Evolutionary conservation across 1,140 invertebrate species (phyloP).

Genomic region (Papilio aristodemus): DNA sequence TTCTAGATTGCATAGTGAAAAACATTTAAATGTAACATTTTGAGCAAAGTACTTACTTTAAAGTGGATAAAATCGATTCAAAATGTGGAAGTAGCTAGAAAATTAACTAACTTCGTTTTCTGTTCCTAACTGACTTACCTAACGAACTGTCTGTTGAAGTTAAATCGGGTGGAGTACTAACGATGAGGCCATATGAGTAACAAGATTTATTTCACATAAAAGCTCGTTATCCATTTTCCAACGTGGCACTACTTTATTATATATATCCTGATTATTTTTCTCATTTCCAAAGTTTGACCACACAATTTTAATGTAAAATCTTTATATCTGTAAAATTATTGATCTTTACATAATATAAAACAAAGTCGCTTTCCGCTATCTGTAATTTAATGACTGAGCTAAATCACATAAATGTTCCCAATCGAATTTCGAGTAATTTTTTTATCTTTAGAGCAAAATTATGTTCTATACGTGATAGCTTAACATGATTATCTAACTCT

Average conservation of each 20-base stretch:
- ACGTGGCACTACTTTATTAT: neutral
- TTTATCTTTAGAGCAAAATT: neutral
- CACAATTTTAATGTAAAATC: neutral
- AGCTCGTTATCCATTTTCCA: neutral
- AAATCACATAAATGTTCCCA: too few relatives aligned
- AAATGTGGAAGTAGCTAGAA: conserved; percentile 7
- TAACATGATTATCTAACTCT: neutral
- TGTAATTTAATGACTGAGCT: too few relatives aligned
- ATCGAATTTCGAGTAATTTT: too few relatives aligned
- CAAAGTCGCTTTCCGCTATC: too few relatives aligned
- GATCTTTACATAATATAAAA: too few relatives aligned
- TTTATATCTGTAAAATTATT: too few relatives aligned
- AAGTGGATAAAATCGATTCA: conserved; percentile 9
- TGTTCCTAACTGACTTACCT: conserved; percentile 13
- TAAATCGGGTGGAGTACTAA: conserved; percentile 11
- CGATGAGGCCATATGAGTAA: conserved; percentile 20
- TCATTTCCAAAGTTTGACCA: neutral
- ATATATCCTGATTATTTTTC: too few relatives aligned
- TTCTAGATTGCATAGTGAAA: neutral
- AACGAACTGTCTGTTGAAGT: conserved; percentile 12
- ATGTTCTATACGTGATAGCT: neutral
- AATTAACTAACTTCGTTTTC: conserved; percentile 23
- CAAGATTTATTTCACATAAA: conserved; percentile 13
- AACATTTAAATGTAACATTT: conserved; percentile 2
- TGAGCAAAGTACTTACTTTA: neutral